phyloP scores from a whole-genome alignment of 2,888 invertebrate species.

The Morinoia aosen region DNA sequence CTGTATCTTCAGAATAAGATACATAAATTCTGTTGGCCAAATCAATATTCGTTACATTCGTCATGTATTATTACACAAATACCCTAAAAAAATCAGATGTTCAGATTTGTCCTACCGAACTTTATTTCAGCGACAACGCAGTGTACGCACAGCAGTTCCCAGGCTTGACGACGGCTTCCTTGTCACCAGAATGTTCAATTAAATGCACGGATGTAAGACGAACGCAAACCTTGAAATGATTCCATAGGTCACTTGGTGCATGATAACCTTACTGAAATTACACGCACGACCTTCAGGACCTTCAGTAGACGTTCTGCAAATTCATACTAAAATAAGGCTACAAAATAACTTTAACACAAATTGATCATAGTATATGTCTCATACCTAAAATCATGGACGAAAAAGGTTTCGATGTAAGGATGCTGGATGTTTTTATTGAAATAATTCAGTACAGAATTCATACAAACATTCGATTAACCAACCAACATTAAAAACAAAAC shows the following conservation, averaged over 20 bases:
- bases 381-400: neutral
- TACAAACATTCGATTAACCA: neutral
- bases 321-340: neutral
- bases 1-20: neutral
- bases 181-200: constrained; percentile 1
- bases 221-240: neutral
- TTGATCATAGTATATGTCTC: neutral
- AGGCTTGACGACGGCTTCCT: constrained; percentile 3
- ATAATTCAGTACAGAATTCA: neutral
- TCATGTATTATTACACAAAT: neutral
- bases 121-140: neutral
- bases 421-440: neutral
- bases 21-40: neutral
- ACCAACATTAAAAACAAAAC: too few species aligned
- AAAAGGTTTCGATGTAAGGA: neutral
- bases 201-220: neutral
- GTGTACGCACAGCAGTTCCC: neutral
- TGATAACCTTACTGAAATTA: neutral
- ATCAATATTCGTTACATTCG: neutral
- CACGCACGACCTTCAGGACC: neutral
- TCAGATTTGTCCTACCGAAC: neutral
- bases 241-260: neutral
- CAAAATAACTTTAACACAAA: neutral
- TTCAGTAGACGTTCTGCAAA: neutral
- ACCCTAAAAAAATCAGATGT: neutral